A percentile compares a stretch with the other conserved stretches of the same genome.
Evolutionary conservation across 1,140 invertebrate genomes (phyloP).

Genomic region (Cotesia chilonis): DNA sequence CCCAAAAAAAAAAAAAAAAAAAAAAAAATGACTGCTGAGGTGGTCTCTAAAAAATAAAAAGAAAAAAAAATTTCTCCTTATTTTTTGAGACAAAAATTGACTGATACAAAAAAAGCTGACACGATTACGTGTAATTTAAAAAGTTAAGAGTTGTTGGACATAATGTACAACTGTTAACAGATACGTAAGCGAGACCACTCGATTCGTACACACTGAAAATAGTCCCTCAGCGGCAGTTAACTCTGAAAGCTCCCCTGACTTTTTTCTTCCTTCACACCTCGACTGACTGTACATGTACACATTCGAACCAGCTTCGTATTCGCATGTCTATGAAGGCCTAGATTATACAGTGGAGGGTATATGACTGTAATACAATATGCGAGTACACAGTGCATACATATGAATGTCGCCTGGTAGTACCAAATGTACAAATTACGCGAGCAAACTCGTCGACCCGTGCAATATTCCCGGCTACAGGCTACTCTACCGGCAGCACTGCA

Average conservation of each 20-base stretch:
- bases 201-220: slow-evolving; percentile 49
- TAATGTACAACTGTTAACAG: slow-evolving; percentile 50
- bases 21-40: neutral
- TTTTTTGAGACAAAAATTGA: neutral
- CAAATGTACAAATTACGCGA: slow-evolving; percentile 51
- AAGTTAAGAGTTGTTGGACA: slow-evolving; percentile 34
- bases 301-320: neutral
- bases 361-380: neutral
- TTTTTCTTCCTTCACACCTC: slow-evolving; percentile 34
- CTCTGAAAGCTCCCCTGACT: slow-evolving; percentile 27
- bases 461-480: slow-evolving; percentile 14
- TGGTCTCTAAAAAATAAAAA: neutral
- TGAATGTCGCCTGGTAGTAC: neutral
- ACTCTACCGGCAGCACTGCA: neutral
- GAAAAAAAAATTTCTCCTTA: neutral
- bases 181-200: slow-evolving; percentile 51
- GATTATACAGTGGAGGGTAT: too few relatives aligned
- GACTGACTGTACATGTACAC: neutral
- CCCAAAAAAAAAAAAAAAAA: neutral
- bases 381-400: neutral
- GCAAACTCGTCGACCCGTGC: slow-evolving; percentile 28
- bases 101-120: neutral
- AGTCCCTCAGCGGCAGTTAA: slow-evolving; percentile 57
- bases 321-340: neutral
- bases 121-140: neutral